Base-by-base conservation (phyloP, 2,888 invertebrate genomes). In the Drosophila rellima region DNA sequence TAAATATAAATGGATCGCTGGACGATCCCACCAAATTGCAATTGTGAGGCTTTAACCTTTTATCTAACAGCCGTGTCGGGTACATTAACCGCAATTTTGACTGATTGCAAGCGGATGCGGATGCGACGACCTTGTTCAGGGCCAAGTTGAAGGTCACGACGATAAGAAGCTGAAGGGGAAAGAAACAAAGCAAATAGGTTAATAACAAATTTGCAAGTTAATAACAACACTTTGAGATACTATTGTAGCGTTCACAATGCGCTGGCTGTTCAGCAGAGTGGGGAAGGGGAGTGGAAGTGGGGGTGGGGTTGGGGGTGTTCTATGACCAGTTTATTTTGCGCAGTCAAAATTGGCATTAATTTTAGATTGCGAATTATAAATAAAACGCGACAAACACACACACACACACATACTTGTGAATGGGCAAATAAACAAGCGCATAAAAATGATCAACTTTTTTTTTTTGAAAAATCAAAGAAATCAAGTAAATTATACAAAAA, bases 361-460 rank as follows among this genome's bases (percentile, higher is more conserved):
- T 63, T 59, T 62, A 67, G 70, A 70, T 80, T 70, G 64, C 47
- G 50, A 76, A 68, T 69, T 86, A 80, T 70, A 83, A 80, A 78
- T 84, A 82, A 76, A 72, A 47, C 26, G 15, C 54, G 31, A 37
- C 39, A 18, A 40, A 37, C 31, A 29, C 55, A 45, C 40, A 15
- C 50, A 47, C 5, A 45, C 47, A 20, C 1, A 39, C 23, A 23
- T 10, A 10, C 11, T 13, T 20, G 23, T 26, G 15, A 15, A 26
- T n/a, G 45, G 13, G 20, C 37, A 51, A 3, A 35, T 42, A 64
- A 52, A 66, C 47, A 48, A 61, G 60, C 64, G 45, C 56, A 66
- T 52, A 56, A 61, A 66, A 56, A 48, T 54, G 64, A 33, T 66
- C 31, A 65, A 60, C 42, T 60, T 66, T 70, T 78, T 37, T 29